These are phyloP conservation scores for Arenaria interpres DNA, from an alignment of 2,113 vertebrate genomes.

Conservation along the genomic window DNA sequence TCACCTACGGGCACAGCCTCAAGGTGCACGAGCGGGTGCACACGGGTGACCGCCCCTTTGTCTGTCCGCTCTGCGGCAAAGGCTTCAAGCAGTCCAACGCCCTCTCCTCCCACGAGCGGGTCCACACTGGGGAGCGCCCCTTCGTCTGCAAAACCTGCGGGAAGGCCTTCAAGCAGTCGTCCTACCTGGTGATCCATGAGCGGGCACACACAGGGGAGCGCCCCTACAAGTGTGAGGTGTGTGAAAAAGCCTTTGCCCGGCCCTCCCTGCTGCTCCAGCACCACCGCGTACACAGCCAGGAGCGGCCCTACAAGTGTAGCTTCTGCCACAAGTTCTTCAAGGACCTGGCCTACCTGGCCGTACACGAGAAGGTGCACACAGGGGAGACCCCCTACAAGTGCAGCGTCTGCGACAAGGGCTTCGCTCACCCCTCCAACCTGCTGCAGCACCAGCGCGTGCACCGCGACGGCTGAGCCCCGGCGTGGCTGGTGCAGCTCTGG, in stretches of 20 bases:
- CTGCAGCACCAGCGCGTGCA: constrained; percentile 51
- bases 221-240: not conserved
- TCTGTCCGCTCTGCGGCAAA: constrained; percentile 48
- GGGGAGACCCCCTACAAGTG: constrained; percentile 55
- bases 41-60: not conserved
- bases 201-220: constrained; percentile 7
- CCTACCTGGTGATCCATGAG: constrained; percentile 58
- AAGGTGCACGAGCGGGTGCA: constrained; percentile 63
- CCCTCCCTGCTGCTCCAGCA: constrained; percentile 61
- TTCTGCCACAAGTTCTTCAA: constrained; percentile 68
- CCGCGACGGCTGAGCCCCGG: not conserved
- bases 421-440: constrained; percentile 58
- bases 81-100: constrained; percentile 67
- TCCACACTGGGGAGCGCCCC: constrained; percentile 35
- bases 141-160: constrained; percentile 52
- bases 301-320: constrained; percentile 27
- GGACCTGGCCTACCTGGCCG: constrained; percentile 46
- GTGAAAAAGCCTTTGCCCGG: constrained; percentile 42
- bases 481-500: rapidly evolving
- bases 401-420: constrained; percentile 26
- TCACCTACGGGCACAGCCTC: constrained; percentile 52
- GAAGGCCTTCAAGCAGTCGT: constrained; percentile 65
- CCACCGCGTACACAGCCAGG: constrained; percentile 20
- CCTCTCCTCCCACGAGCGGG: constrained; percentile 31
- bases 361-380: constrained; percentile 63